phyloP scores from a whole-genome alignment of 2,888 invertebrate species.

The Drosophila buzzatii region DNA sequence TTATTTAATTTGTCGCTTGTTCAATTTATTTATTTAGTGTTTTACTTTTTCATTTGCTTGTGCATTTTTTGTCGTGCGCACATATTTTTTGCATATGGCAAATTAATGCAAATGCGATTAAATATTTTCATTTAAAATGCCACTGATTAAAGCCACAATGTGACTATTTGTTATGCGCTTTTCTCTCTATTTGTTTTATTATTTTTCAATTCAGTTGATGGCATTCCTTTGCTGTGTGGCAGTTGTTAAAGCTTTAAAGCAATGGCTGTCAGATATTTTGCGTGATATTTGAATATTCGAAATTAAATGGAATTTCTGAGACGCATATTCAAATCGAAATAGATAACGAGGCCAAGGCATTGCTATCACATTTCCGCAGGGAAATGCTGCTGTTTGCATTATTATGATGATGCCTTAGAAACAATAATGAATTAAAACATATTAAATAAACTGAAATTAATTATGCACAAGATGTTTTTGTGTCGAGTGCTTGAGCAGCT shows the following conservation, averaged over 20 bases:
- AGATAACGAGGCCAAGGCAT: not conserved
- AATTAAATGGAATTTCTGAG: conserved; percentile 16
- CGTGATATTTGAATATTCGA: conserved; percentile 35
- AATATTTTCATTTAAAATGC: conserved; percentile 69
- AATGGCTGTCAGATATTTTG: conserved; percentile 33
- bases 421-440: conserved; percentile 77
- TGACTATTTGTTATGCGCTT: conserved; percentile 53
- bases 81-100: conserved; percentile 49
- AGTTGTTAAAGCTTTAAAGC: conserved; percentile 30
- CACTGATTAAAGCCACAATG: conserved; percentile 59
- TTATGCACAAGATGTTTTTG: conserved; percentile 71
- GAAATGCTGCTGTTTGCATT: conserved; percentile 24
- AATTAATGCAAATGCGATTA: conserved; percentile 76
- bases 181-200: conserved; percentile 1
- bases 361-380: conserved; percentile 21
- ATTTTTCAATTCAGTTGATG: conserved; percentile 11
- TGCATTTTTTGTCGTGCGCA: conserved; percentile 1
- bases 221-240: conserved; percentile 24
- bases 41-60: conserved; percentile 25
- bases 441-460: conserved; percentile 78
- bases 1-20: conserved; percentile 74
- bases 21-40: conserved; percentile 31
- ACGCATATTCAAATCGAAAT: not conserved
- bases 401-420: conserved; percentile 40
- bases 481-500: conserved; percentile 22